Percentiles rank a stretch among this genome's conserved stretches.
Evolutionary conservation across 1,140 invertebrate genomes (phyloP).

Genomic region (Hesperophylax magnus): DNA sequence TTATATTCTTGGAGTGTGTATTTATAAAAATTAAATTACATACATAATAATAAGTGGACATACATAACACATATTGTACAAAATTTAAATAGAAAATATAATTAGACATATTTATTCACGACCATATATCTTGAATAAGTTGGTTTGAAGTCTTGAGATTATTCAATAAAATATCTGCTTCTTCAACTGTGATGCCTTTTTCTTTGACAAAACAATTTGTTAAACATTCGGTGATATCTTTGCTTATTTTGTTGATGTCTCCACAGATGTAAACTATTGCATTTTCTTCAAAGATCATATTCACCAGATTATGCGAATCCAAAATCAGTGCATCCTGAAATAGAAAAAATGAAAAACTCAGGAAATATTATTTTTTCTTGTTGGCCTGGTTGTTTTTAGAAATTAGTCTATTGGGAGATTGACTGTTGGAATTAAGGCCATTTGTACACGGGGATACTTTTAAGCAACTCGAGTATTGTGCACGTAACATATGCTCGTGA

Average conservation of each 20-base stretch:
- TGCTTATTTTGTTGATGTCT: constrained; percentile 81
- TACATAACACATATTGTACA: too few species aligned
- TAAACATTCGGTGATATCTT: constrained; percentile 76
- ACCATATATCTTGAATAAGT: constrained; percentile 73
- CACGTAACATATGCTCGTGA: too few species aligned
- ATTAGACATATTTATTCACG: constrained; percentile 58
- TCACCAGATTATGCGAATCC: constrained; percentile 67
- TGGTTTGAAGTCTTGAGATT: constrained; percentile 66
- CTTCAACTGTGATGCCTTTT: constrained; percentile 61
- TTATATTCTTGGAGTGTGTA: too few species aligned
- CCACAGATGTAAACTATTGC: constrained; percentile 84
- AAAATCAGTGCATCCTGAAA: constrained; percentile 72
- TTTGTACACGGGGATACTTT: too few species aligned
- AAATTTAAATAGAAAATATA: too few species aligned
- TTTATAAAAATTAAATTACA: too few species aligned
- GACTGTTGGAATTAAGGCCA: too few species aligned
- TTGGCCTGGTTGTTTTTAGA: too few species aligned
- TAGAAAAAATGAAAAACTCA: neutral
- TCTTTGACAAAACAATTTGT: constrained; percentile 69
- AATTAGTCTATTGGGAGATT: too few species aligned
- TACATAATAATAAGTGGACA: too few species aligned
- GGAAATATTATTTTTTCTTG: too few species aligned
- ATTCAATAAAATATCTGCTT: constrained; percentile 64
- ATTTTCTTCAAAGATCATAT: constrained; percentile 71
- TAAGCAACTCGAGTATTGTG: too few species aligned